Base-by-base conservation (phyloP, 2,888 invertebrate species). In the Erebia aethiops region DNA sequence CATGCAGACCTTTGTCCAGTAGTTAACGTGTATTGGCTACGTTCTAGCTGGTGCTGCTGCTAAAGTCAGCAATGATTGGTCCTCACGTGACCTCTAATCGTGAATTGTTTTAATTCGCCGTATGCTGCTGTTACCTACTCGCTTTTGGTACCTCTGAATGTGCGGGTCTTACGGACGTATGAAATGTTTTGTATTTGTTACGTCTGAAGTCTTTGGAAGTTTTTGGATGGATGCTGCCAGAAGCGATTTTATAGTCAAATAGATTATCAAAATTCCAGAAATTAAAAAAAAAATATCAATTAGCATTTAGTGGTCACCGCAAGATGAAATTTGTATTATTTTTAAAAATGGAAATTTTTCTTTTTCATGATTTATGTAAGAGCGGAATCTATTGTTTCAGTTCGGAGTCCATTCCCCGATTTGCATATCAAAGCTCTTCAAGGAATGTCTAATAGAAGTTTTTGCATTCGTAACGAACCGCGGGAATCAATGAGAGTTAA, bases 401-500 rank as follows among this genome's bases (percentile, higher is more conserved):
- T 87, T 86, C 86, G 85, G 83, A 84, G 79, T 78, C 76, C 68
- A 76, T 78, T 77, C 77, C 72, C 70, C 57, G 74, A 90, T 91
- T 91, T 88, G 84, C 90, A 90, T 91, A 85, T 82, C 86, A 91
- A 91, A 91, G 87, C 81, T 77, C 72, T 77, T 81, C 78, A 82
- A 81, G 81, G 84, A 88, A 84, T 86, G 82, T 84, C 83, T 87
- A 84, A 89, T 87, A 87, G 83, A 87, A 88, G 86, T 88, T 90
- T 90, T 89, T 86, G 89, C 87, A 91, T 90, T 85, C 75, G 81
- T 91, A 90, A 90, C 87, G 88, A 91, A 87, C 85, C 85, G 76
- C 82, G 80, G 81, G 80, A 86, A 88, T 88, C 87, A 82, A 89
- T 88, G 81, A 77, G 82, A 84, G 84, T 85, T 84, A 84, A 86